Evolutionary conservation across 2,797 vertebrate species (phyloP).

Genomic region (Lycodopsis pacificus): DNA sequence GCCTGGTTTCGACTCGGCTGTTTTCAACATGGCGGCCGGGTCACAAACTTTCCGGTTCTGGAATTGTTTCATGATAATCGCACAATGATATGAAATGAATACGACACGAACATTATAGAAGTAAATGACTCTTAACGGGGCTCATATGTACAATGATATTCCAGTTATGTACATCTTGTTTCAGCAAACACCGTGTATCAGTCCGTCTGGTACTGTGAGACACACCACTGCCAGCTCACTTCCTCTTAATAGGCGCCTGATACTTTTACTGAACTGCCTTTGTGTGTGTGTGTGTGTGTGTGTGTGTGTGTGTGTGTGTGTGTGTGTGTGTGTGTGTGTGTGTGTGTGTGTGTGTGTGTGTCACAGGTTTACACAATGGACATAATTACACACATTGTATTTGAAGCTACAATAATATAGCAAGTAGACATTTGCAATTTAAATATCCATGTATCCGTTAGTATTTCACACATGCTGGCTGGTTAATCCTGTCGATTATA

Average conservation of each 20-base stretch:
- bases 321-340: slow-evolving; percentile 14
- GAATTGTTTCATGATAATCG: not conserved
- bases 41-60: too few species aligned
- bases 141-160: not conserved
- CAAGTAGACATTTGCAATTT: not conserved
- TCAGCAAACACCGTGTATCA: not conserved
- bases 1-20: too few species aligned
- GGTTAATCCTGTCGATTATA: not conserved
- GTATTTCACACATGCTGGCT: not conserved
- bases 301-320: not conserved
- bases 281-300: not conserved
- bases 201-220: slow-evolving; percentile 6
- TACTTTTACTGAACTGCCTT: slow-evolving; percentile 33
- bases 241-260: slow-evolving; percentile 13
- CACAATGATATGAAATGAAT: not conserved
- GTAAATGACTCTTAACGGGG: not conserved
- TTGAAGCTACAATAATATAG: not conserved
- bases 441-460: too few species aligned
- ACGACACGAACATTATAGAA: too few species aligned
- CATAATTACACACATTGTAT: not conserved
- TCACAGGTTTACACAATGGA: too few species aligned
- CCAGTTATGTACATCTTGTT: not conserved
- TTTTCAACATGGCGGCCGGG: too few species aligned
- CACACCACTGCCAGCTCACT: slow-evolving; percentile 36
- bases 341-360: not conserved